Percentiles rank a stretch among this genome's conserved stretches.
phyloP scores from a whole-genome alignment of 1,140 invertebrate species.

The Dryas iulia region DNA sequence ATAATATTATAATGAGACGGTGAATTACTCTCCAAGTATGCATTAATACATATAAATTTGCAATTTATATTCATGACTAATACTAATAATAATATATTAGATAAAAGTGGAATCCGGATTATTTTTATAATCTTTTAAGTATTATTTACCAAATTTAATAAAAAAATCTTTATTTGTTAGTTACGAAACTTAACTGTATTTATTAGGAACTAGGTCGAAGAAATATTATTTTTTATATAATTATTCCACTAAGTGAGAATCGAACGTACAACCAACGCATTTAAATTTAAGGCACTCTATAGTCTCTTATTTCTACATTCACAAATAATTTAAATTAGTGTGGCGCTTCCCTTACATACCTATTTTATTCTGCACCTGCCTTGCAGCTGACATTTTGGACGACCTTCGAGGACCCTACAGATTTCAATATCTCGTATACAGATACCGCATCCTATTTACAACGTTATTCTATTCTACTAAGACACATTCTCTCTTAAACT shows the following conservation, averaged over 20 bases:
- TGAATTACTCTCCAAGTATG: neutral
- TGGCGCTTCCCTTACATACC: slow-evolving; percentile 10
- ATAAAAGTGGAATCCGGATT: no score
- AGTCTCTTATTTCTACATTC: neutral
- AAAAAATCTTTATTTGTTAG: no score
- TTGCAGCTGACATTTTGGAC: slow-evolving; percentile 33
- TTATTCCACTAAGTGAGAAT: no score
- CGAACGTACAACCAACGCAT: no score
- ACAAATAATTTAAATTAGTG: neutral
- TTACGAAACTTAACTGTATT: no score
- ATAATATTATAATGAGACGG: neutral
- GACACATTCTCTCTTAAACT: neutral
- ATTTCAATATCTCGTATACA: slow-evolving; percentile 6
- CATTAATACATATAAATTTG: neutral
- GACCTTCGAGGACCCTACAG: slow-evolving; percentile 33
- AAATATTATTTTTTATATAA: no score
- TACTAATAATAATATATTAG: no score
- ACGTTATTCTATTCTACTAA: neutral
- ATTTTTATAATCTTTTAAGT: no score
- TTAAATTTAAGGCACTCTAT: neutral
- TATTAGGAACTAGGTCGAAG: no score
- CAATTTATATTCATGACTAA: neutral
- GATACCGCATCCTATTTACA: neutral
- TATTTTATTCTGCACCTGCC: slow-evolving; percentile 26
- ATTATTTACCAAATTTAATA: no score